Base-by-base conservation (phyloP, 1,140 invertebrate species). In the Muscidifurax raptorellus region DNA sequence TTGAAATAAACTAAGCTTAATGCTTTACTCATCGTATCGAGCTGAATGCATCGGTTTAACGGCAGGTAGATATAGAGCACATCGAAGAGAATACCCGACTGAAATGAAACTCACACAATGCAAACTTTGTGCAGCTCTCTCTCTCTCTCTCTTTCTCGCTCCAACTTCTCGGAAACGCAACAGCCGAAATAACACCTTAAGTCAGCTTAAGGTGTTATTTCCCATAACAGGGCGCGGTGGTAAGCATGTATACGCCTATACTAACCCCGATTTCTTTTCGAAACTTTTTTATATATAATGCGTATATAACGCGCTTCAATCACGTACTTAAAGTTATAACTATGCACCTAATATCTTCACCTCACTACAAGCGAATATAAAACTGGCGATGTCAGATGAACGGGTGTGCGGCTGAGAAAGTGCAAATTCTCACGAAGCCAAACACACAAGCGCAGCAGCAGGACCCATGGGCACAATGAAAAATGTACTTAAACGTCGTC, bases 401-500 rank as follows among this genome's bases (percentile, higher is more conserved):
- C 44, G 44, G 7, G 44, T 15, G 44, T 2, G 44, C 5, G 52
- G 18, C 52, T 22, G 52, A 59, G 52, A 59, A 59, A 59, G 52
- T 22, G 52, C 18, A 59, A 59, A 59, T 59, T n/a, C 15, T 22
- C 52, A 4, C 22, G 5, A 52, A 52, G 47, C 13, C 18, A 59
- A 22, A 59, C 6, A 40, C 3, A 59, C 52, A n/a, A 59, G 52
- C 15, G 18, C 6, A 1, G 44, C 44, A 47, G 18, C 4, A n/a
- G 18, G 22, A 22, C 52, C 18, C 52, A 59, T 12, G 30, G 18
- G 15, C 25, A 71, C 25, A 71, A 28, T 30, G 18, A 71, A 71
- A 71, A 71, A 71, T 69, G 66, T 69, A 69, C 25, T 69, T 27
- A 69, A 25, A 69, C 66, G 27, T 69, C 66, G 66, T 69, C 66